These are phyloP conservation scores for Zoanthus sansibaricus DNA, from an alignment of 92 coral and sea anemone genomes.

Conservation along the genomic window DNA sequence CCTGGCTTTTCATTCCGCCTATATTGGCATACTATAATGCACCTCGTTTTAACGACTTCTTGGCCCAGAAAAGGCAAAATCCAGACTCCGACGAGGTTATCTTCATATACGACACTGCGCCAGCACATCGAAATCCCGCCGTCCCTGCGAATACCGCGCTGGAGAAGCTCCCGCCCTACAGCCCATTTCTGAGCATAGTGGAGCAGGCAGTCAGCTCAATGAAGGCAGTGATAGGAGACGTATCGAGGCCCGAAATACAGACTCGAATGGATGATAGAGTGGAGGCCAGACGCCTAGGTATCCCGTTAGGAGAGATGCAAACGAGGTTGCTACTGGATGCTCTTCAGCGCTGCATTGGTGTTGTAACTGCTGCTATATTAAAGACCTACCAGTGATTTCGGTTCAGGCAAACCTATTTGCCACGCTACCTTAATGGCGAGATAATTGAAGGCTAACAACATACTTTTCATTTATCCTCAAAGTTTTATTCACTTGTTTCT, in stretches of 20 bases:
- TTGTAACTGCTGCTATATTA: slow-evolving; percentile 33
- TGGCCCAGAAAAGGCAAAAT: slow-evolving; percentile 50
- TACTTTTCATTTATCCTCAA: slow-evolving; percentile 3
- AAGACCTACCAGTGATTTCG: neutral
- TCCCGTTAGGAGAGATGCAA: slow-evolving; percentile 37
- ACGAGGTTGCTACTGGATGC: slow-evolving; percentile 21
- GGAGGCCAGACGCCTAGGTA: slow-evolving; percentile 50
- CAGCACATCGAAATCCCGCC: slow-evolving; percentile 25
- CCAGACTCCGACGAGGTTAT: slow-evolving; percentile 54
- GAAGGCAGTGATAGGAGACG: no score
- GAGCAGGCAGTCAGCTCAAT: no score
- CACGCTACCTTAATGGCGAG: neutral
- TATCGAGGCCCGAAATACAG: no score
- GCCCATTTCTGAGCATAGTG: no score
- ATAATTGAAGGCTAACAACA: slow-evolving; percentile 3
- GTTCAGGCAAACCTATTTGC: neutral
- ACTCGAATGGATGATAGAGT: neutral
- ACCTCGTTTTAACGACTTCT: slow-evolving; percentile 54
- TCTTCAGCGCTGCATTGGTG: slow-evolving; percentile 45
- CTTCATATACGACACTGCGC: slow-evolving; percentile 54
- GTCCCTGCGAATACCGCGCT: no score
- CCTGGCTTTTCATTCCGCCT: slow-evolving; percentile 54
- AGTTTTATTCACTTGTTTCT: slow-evolving; percentile 1
- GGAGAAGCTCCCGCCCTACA: no score
- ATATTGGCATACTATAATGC: slow-evolving; percentile 57